Percentiles rank a stretch among this genome's conserved stretches.
Evolutionary conservation across 2,113 vertebrate genomes (phyloP).

Genomic region (Aleadryas rufinucha): DNA sequence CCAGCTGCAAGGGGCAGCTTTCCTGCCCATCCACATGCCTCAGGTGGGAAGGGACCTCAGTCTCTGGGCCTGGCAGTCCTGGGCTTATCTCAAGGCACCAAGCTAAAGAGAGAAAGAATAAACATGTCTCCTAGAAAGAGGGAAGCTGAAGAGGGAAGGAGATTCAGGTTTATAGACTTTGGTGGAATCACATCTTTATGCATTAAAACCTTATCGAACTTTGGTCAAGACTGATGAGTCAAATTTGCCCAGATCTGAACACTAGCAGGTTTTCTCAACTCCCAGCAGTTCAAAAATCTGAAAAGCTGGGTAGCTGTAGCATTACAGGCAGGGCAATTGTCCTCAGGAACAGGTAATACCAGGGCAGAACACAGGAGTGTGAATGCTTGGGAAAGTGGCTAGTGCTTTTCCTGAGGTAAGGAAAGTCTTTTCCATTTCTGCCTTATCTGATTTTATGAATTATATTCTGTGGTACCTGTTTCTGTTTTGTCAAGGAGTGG

Average conservation of each 20-base stretch:
- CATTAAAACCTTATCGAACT: background rate
- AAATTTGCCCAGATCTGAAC: background rate
- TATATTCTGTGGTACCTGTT: background rate
- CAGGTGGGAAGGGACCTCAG: background rate
- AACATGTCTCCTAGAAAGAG: background rate
- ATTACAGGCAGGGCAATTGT: background rate
- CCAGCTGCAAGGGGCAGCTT: background rate
- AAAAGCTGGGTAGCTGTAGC: background rate
- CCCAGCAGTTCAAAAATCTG: background rate
- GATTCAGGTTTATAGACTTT: background rate
- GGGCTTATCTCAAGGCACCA: background rate
- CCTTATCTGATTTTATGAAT: background rate
- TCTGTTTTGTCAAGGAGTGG: background rate
- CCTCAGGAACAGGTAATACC: background rate
- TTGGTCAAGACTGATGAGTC: background rate
- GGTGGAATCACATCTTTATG: background rate
- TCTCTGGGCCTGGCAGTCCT: background rate
- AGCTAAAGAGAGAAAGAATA: background rate
- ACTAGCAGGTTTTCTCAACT: background rate
- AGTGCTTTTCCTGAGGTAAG: accelerated
- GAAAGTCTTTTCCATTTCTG: background rate
- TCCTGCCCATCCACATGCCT: background rate
- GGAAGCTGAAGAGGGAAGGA: background rate
- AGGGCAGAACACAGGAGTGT: background rate
- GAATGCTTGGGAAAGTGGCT: background rate